A percentile compares a stretch with the other conserved stretches of the same genome.
These are phyloP conservation scores for Rallus limicola DNA, from an alignment of 2,113 vertebrate species.

Conservation along the genomic window DNA sequence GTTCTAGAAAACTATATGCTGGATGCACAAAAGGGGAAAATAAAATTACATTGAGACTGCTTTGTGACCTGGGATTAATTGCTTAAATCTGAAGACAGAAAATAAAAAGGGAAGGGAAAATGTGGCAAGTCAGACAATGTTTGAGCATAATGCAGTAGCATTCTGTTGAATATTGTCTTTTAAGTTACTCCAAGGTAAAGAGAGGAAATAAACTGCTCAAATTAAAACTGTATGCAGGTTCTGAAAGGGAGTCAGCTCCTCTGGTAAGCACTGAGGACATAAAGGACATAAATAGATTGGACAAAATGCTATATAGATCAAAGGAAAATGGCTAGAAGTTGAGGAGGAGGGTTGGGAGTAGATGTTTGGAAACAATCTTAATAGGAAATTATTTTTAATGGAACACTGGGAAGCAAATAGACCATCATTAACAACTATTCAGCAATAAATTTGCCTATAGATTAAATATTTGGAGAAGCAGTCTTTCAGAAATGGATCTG, in stretches of 20 bases:
- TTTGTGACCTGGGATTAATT: not conserved
- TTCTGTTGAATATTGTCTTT: not conserved
- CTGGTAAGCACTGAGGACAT: not conserved
- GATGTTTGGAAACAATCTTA: not conserved
- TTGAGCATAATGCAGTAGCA: not conserved
- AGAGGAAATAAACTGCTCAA: not conserved
- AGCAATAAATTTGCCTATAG: not conserved
- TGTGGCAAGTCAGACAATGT: not conserved
- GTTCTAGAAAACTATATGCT: not conserved
- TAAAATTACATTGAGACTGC: not conserved
- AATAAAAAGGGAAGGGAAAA: not conserved
- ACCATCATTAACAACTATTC: not conserved
- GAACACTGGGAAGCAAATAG: not conserved
- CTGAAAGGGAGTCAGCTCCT: not conserved
- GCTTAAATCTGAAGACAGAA: not conserved
- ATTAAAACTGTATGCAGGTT: not conserved
- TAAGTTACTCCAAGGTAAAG: not conserved
- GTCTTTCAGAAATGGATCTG: not conserved
- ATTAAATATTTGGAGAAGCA: not conserved
- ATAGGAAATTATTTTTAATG: not conserved
- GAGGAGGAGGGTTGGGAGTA: not conserved
- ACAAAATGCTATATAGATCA: not conserved
- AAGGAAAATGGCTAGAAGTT: not conserved
- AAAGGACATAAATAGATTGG: not conserved
- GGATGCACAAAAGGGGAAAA: not conserved